Base-by-base conservation (phyloP, 2,888 invertebrate species). In the Horisme vitalbata region DNA sequence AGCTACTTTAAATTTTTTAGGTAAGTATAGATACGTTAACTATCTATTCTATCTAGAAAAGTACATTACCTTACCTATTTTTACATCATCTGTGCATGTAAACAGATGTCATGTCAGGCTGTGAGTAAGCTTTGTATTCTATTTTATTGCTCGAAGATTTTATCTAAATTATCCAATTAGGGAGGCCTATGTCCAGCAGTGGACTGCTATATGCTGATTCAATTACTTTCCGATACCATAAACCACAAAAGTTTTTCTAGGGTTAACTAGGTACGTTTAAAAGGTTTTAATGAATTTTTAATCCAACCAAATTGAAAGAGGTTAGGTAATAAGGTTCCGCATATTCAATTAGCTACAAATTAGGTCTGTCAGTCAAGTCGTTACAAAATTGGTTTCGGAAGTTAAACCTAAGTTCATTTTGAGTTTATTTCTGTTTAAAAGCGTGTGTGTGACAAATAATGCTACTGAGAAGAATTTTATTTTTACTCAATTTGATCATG, bases 321-420 rank as follows among this genome's bases (percentile, higher is more conserved):
- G 9, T 6, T 37, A 30, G 23, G 47, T 65, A 70, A 71, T 70
- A 59, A 67, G 41, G 31, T 62, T 52, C 28, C 68, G 63, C 68
- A 77, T 77, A 63, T 26, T 43, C 23, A 68, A 77, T 70, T 52
- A 60, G 48, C 20, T 58, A 60, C 53, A 41, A 39, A 62, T 69
- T 62, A 52, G 47, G 37, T 3, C 12, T 44, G 61, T 63, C 63
- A 48, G 38, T 61, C 65, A 57, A 45, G 13, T 18, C 50, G 33
- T 27, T 36, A 35, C 35, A 23, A 36, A 51, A 44, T 13, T 41
- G 20, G 11, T 7, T 13, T 27, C 5, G 15, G 12, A 14, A 18
- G 4, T 11, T 9, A 20, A 20, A 1, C 28, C 9, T 3, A 9
- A 28, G 18, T 20, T 26, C 20, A 20, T 8, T 37, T 24, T 24